These are phyloP conservation scores for Drosophila equinoxialis DNA, from an alignment of 1,140 invertebrate genomes.

Conservation along the genomic window DNA sequence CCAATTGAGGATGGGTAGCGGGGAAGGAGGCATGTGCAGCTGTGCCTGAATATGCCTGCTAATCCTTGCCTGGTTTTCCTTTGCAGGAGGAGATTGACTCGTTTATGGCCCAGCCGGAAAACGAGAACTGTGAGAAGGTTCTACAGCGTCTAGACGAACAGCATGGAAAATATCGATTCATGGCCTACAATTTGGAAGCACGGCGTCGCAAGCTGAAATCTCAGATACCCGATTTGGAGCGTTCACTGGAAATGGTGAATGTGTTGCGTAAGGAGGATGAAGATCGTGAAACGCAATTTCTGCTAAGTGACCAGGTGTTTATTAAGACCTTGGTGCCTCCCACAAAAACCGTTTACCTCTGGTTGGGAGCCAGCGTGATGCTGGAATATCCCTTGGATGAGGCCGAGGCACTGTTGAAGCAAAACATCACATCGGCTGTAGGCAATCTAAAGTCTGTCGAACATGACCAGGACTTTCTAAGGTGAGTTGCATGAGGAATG, in stretches of 20 bases:
- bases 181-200: slow-evolving; percentile 94
- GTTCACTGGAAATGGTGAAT: slow-evolving; percentile 95
- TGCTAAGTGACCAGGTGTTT: slow-evolving; percentile 98
- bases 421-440: slow-evolving; percentile 94
- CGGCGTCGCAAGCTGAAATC: slow-evolving; percentile 92
- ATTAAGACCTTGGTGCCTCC: slow-evolving; percentile 94
- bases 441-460: slow-evolving; percentile 93
- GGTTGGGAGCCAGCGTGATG: slow-evolving; percentile 99
- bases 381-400: slow-evolving; percentile 97
- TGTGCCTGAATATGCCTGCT: slow-evolving; percentile 66
- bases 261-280: slow-evolving; percentile 92
- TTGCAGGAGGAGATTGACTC: slow-evolving; percentile 96
- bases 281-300: slow-evolving; percentile 94
- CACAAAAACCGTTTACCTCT: slow-evolving; percentile 97
- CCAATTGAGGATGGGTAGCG: slow-evolving; percentile 16
- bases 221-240: slow-evolving; percentile 96
- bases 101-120: slow-evolving; percentile 93
- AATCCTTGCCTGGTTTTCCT: slow-evolving; percentile 29
- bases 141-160: slow-evolving; percentile 94
- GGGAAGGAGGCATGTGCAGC: slow-evolving; percentile 37
- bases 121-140: slow-evolving; percentile 92
- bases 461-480: slow-evolving; percentile 89
- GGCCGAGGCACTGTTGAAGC: slow-evolving; percentile 92
- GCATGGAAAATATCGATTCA: slow-evolving; percentile 98
- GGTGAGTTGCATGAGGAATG: slow-evolving; percentile 39